Evolutionary conservation across 2,113 vertebrate species (phyloP).

Genomic region (Trichomycterus rosablanca): DNA sequence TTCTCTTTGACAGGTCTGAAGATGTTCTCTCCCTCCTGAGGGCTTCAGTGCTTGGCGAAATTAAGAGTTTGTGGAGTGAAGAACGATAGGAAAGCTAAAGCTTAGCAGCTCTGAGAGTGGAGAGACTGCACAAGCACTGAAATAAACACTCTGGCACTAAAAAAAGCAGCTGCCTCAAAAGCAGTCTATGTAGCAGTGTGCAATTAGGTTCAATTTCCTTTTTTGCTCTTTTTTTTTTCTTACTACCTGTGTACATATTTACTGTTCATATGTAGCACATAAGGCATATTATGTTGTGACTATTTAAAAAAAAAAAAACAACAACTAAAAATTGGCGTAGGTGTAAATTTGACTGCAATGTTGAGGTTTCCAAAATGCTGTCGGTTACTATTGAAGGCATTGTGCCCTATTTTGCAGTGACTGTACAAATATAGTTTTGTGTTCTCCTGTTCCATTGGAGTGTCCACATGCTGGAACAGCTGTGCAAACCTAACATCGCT

Average conservation of each 20-base stretch:
- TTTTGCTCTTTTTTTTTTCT: slow-evolving; percentile 87
- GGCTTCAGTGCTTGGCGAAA: slow-evolving; percentile 67
- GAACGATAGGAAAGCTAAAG: slow-evolving; percentile 53
- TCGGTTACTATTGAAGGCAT: slow-evolving; percentile 46
- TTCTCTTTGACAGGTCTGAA: slow-evolving; percentile 66
- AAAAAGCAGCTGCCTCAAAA: slow-evolving; percentile 90
- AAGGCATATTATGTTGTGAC: slow-evolving; percentile 69
- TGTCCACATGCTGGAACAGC: not conserved
- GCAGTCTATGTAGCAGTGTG: slow-evolving; percentile 97
- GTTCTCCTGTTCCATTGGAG: slow-evolving; percentile 2
- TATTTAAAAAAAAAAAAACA: not conserved
- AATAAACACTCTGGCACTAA: slow-evolving; percentile 82
- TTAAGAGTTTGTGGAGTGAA: slow-evolving; percentile 67
- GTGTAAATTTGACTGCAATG: slow-evolving; percentile 76
- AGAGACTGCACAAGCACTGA: slow-evolving; percentile 88
- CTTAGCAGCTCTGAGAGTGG: slow-evolving; percentile 77
- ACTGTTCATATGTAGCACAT: slow-evolving; percentile 90
- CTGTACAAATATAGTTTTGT: not conserved
- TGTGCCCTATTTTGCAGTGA: slow-evolving; percentile 29
- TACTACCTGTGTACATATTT: slow-evolving; percentile 95
- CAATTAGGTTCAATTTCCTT: slow-evolving; percentile 90
- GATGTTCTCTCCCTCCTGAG: slow-evolving; percentile 65
- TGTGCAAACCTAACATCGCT: slow-evolving; percentile 10
- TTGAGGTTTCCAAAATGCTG: slow-evolving; percentile 69
- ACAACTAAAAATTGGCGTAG: slow-evolving; percentile 45